A percentile compares a stretch with the other conserved stretches of the same genome.
Evolutionary conservation across 2,797 vertebrate genomes (phyloP).

Genomic region (Cheirogaleus major): DNA sequence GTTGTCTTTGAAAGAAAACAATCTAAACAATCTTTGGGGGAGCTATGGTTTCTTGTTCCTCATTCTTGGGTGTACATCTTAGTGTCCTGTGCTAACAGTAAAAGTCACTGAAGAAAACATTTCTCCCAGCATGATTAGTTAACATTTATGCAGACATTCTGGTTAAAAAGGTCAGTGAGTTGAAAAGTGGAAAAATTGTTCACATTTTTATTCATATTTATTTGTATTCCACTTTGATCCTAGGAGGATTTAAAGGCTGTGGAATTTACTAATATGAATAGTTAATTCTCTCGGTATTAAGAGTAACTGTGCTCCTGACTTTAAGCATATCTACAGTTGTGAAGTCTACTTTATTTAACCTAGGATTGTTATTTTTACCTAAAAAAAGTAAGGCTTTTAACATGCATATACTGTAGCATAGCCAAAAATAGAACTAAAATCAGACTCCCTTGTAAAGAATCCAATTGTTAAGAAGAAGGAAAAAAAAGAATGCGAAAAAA

Average conservation of each 20-base stretch:
- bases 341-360: background rate
- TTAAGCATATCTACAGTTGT: background rate
- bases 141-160: background rate
- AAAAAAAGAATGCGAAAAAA: background rate
- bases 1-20: background rate
- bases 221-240: background rate
- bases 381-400: background rate
- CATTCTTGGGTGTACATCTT: background rate
- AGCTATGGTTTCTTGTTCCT: background rate
- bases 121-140: background rate
- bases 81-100: background rate
- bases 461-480: background rate
- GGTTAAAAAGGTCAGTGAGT: background rate
- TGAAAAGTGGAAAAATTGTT: background rate
- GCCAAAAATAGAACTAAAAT: slow-evolving; percentile 2
- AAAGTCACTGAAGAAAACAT: background rate
- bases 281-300: background rate
- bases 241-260: background rate
- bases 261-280: background rate
- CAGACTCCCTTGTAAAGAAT: background rate
- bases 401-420: background rate
- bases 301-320: background rate
- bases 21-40: background rate
- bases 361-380: background rate
- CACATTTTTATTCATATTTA: background rate